Conservation (phyloP, 1,140 invertebrate genomes). For the Bombyx mori region ASM3026992v2 NC_085107.1:1758501-1759000, state of each 20-base stretch:
- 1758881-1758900: conserved; percentile 57
- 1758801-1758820: conserved; percentile 40
- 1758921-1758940: conserved; percentile 53
- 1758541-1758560: too few relatives aligned
- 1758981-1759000: conserved; percentile 44
- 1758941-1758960: conserved; percentile 39
- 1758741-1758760: conserved; percentile 19
- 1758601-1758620: too few relatives aligned
- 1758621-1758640: too few relatives aligned
- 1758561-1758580: too few relatives aligned
- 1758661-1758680: too few relatives aligned
- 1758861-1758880: conserved; percentile 47
- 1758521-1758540: too few relatives aligned
- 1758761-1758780: conserved; percentile 17
- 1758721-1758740: conserved; percentile 2
- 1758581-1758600: too few relatives aligned
- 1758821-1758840: conserved; percentile 38
- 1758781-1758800: conserved; percentile 36
- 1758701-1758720: conserved; percentile 1
- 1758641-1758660: too few relatives aligned
- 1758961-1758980: conserved; percentile 42
- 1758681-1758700: background rate
- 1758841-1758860: conserved; percentile 61
- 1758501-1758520: too few relatives aligned
- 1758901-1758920: conserved; percentile 64